Base-by-base conservation (phyloP, 2,797 vertebrate species). In the Rhodeus uyekii region DNA sequence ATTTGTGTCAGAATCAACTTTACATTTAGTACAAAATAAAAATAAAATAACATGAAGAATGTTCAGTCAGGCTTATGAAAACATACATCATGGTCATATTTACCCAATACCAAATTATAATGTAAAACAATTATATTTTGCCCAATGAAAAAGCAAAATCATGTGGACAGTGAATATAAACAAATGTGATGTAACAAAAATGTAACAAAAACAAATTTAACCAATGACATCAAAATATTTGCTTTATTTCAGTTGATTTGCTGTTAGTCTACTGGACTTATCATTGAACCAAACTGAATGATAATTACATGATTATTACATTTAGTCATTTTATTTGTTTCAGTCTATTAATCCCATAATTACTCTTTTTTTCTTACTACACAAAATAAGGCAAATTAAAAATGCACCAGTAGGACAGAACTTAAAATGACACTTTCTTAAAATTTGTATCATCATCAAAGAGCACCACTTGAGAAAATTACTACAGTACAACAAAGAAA, bases 1-100 rank as follows among this genome's bases (percentile, higher is more conserved):
- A 90, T 58, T 58, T 27, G 53, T 91, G 91, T 90, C 86, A 87
- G 90, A 77, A 48, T 77, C 19, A 10, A 10, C 22, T 19, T 63
- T 48, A 22, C 19, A 12, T 4, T 44, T 63, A 29, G 22, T 13
- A 60, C 3, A 46, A 76, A 76, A 42, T 29, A 39, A n/a, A n/a
- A n/a, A n/a, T 46, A 64, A 64, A 48, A 36, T 16, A 48, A 36
- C 38, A 48, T 36, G 22, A 76, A 77, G 0, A 78, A 48, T 38
- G 12, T 36, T 64, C 4, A 58, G 5, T 58, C n/a, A n/a, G 8
- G 24, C 12, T 58, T 27, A 58, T 58, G 55, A 58, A 58, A 58
- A 27, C 55, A 14, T 14, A 58, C 53, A 58, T 58, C 10, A 58
- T 5, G n/a, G n/a, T 58, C n/a, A 27, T 58, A 58, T 58, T 24